These are phyloP conservation scores for Neosilurus hyrtlii DNA, from an alignment of 2,797 vertebrate genomes.

Conservation along the genomic window DNA sequence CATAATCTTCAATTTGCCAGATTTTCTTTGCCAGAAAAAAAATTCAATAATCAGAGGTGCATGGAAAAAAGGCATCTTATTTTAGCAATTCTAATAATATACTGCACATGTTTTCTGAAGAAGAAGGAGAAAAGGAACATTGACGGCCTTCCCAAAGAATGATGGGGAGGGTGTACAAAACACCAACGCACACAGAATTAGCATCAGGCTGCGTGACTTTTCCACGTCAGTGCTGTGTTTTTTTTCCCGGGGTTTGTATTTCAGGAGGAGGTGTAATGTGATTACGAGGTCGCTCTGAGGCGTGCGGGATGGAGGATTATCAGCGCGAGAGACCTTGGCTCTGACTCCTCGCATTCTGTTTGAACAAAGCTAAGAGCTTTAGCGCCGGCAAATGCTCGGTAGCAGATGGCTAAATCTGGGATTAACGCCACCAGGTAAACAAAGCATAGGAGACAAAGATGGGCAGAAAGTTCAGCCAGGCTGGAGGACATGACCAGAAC, in stretches of 20 bases:
- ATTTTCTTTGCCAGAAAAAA: not conserved
- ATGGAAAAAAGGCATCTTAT: not conserved
- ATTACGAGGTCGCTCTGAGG: constrained; percentile 21
- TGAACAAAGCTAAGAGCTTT: constrained; percentile 39
- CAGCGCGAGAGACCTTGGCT: constrained; percentile 18
- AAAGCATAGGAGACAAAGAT: constrained; percentile 15
- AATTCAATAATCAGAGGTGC: not conserved
- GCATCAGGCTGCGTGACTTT: constrained; percentile 13
- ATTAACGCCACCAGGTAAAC: constrained; percentile 32
- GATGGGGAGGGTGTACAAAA: not conserved
- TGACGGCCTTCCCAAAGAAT: not conserved
- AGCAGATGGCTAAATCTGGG: constrained; percentile 18
- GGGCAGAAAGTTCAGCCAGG: constrained; percentile 6
- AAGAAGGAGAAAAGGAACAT: not conserved
- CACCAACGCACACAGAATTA: constrained; percentile 1
- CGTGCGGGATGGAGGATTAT: constrained; percentile 23
- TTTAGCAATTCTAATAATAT: not conserved
- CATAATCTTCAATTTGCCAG: not conserved
- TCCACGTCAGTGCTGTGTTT: not conserved
- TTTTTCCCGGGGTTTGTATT: not conserved
- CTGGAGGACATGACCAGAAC: not conserved
- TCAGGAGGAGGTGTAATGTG: constrained; percentile 18
- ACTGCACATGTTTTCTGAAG: not conserved
- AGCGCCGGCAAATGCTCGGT: constrained; percentile 1
- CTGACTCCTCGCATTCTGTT: constrained; percentile 27